Conservation (phyloP, 2,113 vertebrate genomes). For the Urocynchramus pylzowi region DNA sequence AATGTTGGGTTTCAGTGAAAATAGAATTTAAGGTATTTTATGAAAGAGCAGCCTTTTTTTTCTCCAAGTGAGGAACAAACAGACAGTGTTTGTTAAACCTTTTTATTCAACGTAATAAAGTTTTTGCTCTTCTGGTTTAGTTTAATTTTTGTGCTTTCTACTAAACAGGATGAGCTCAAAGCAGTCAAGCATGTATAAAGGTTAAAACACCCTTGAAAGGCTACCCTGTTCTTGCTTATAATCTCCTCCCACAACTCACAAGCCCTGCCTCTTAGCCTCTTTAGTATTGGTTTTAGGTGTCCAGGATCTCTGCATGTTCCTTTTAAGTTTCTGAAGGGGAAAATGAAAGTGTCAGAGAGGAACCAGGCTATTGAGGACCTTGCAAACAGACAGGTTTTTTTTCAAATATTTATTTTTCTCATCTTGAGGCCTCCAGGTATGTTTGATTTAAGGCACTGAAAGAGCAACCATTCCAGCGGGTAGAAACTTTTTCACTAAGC, state of each 20-base stretch:
- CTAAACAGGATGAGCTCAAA: neutral
- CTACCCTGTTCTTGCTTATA: neutral
- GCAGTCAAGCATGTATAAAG: neutral
- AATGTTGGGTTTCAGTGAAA: neutral
- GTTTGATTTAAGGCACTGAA: constrained; percentile 68
- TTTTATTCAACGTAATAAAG: neutral
- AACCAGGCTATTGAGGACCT: neutral
- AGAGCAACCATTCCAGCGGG: constrained; percentile 40
- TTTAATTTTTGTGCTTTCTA: neutral
- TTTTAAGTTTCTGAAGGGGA: constrained; percentile 37
- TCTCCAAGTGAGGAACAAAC: neutral
- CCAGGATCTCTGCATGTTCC: neutral
- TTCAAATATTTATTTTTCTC: constrained; percentile 74
- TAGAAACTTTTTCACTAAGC: constrained; percentile 51
- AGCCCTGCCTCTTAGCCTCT: neutral
- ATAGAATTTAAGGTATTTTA: neutral
- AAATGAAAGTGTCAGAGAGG: constrained; percentile 48
- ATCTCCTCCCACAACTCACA: neutral
- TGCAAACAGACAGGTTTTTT: neutral
- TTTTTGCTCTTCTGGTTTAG: neutral
- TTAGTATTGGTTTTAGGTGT: neutral
- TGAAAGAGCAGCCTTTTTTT: neutral
- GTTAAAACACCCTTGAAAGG: neutral
- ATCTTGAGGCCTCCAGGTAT: constrained; percentile 59
- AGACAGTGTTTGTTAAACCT: neutral